Conservation (phyloP, 2,113 vertebrate species). For the Trochalopteron elliotii region DNA sequence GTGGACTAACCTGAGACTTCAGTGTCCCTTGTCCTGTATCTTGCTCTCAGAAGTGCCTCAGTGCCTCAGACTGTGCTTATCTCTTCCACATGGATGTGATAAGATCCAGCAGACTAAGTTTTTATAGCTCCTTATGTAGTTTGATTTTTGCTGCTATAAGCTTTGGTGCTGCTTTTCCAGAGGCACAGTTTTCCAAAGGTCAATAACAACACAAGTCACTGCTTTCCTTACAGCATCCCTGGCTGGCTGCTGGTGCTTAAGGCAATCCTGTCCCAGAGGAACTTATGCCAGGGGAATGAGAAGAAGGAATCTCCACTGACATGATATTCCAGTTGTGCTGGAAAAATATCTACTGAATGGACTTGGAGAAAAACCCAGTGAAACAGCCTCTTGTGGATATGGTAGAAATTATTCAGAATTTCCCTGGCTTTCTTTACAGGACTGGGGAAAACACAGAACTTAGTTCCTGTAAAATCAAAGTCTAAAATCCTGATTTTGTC, state of each 20-base stretch:
- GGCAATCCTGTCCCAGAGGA: neutral
- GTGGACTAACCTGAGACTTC: neutral
- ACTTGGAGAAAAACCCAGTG: neutral
- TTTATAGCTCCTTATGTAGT: neutral
- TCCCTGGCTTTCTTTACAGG: neutral
- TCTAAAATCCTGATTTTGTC: neutral
- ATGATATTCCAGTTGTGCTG: neutral
- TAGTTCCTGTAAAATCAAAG: neutral
- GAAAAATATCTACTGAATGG: neutral
- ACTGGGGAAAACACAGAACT: neutral
- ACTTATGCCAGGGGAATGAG: neutral
- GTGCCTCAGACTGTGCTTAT: neutral
- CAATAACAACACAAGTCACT: neutral
- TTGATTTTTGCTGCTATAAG: neutral
- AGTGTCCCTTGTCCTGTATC: neutral
- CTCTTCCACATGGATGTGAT: neutral
- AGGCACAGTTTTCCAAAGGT: neutral
- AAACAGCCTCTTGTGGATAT: neutral
- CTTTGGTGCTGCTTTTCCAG: neutral
- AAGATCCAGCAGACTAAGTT: neutral
- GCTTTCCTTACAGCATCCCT: neutral
- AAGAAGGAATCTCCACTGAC: neutral
- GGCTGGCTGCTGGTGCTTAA: neutral
- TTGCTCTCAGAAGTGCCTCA: neutral
- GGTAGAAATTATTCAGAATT: neutral